Base-by-base conservation (phyloP, 2,113 vertebrate species). In the Panurus biarmicus region DNA sequence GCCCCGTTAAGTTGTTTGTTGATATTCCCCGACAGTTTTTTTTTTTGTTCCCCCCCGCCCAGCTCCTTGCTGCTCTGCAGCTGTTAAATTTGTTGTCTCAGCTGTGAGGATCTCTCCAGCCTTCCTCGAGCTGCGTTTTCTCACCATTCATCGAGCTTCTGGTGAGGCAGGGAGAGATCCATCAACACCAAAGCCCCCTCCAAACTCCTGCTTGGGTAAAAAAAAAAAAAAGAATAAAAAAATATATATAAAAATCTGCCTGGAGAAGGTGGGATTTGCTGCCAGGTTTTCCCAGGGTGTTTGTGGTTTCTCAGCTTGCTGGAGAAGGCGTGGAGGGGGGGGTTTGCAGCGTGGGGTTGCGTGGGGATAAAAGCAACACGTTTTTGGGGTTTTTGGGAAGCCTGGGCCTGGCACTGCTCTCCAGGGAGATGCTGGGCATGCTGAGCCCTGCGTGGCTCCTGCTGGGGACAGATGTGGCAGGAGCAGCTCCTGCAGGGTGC, bases 21-120 rank as follows among this genome's bases (percentile, higher is more conserved):
- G 96, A 90, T 91, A 62, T 76, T 95, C 83, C 87, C 91, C 23
- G 80, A 87, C 95, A 95, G 94, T 64, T 96, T 86, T n/a, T n/a
- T n/a, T n/a, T n/a, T n/a, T n/a, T n/a, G n/a, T n/a, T 12, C 42
- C 72, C 38, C 78, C 94, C 76, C 40, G 11, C 40, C 40, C 78
- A 69, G 64, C 91, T 86, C 81, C 90, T 94, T 7, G 56, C 93
- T 92, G 89, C 89, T 95, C 95, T 60, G 94, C 95, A 96, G 94
- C 96, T 96, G 94, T 91, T 87, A 42, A 60, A 88, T 95, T 94
- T 94, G 94, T 95, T 96, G 85, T 85, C 93, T 97, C 96, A 96
- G 95, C 96, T 92, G 94, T 28, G 77, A 94, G 92, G 75, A 89
- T 92, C 47, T 76, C 95, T 90, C 81, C 53, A 94, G 95, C 91